phyloP scores from a whole-genome alignment of 2,113 vertebrate genomes.

The Corydoras maculifer region DNA sequence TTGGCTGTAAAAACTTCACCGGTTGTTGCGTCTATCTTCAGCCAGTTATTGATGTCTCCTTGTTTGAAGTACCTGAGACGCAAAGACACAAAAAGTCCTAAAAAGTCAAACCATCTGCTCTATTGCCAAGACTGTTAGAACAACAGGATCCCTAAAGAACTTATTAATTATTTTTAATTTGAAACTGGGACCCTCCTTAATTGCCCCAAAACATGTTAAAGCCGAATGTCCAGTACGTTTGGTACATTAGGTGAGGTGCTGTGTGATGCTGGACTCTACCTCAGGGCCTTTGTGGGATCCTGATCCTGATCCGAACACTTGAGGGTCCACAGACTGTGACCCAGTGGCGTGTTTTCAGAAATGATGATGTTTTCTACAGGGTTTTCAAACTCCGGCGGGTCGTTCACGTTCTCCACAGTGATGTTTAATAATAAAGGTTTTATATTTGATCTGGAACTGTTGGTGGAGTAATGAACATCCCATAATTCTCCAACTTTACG shows the following conservation, averaged over 20 bases:
- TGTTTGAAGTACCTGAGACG: slow-evolving; percentile 48
- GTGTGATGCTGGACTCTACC: slow-evolving; percentile 29
- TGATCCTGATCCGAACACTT: slow-evolving; percentile 46
- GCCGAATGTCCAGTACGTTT: too few relatives aligned
- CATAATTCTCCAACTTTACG: background rate
- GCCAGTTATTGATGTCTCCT: slow-evolving; percentile 53
- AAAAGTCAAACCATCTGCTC: too few relatives aligned
- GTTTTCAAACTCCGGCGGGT: slow-evolving; percentile 44
- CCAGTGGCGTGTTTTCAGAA: slow-evolving; percentile 31
- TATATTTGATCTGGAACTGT: fast-evolving
- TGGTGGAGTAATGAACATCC: slow-evolving; percentile 25
- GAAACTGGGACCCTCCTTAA: too few relatives aligned
- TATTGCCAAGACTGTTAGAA: too few relatives aligned
- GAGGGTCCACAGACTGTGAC: slow-evolving; percentile 39
- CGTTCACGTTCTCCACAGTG: slow-evolving; percentile 51
- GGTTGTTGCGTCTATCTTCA: slow-evolving; percentile 48
- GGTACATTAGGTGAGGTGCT: background rate
- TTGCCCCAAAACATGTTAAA: too few relatives aligned
- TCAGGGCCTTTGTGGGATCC: background rate
- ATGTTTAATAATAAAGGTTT: slow-evolving; percentile 28
- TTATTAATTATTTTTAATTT: too few relatives aligned
- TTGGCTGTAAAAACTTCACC: slow-evolving; percentile 53
- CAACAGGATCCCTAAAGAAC: too few relatives aligned
- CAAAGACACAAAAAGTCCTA: background rate
- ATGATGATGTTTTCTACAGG: fast-evolving